Evolutionary conservation across 2,888 invertebrate species (phyloP), one percentile per base, ranked within the genome.

Genomic region (Caenorhabditis doughertyi): DNA sequence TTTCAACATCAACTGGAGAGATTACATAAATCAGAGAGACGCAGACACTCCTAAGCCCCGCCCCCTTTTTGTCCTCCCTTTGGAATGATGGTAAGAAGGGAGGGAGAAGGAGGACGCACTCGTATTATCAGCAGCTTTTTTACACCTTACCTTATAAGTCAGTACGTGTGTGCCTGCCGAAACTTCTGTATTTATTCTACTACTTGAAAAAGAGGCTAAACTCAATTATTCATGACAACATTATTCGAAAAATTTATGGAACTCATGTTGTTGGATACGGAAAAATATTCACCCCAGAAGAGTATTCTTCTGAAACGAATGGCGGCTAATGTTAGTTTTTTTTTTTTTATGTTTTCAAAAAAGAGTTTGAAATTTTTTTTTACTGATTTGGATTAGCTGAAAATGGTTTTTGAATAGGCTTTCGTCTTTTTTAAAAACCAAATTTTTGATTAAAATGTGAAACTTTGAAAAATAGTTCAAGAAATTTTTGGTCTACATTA

Each of bases 41-140:
- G 47, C 39, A 9, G 74, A 65, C 35, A 49, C 5, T 11, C 3
- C 21, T 11, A 25, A 44, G 23, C 65, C 39, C 74, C 74, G 64
- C 74, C 65, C 74, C n/a, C 49, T 35, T 29, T 32, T n/a, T n/a
- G n/a, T n/a, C n/a, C 44, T 18, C 44, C 42, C 25, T 32, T 21
- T 35, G n/a, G n/a, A n/a, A n/a, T n/a, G n/a, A n/a, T n/a, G n/a
- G n/a, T n/a, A n/a, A n/a, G n/a, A n/a, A 55, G 73, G 73, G 44
- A 55, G 72, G 27, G 55, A 44, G 60, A 32, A 32, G 21, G 58
- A 23, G 39, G 55, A 44, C 18, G 18, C 65, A 49, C 55, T 21
- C 73, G 64, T 35, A 74, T 74, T 74, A 74, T 74, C 74, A 74
- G 65, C 74, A 42, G 74, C 55, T 74, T 74, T 42, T 74, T 74